Base-by-base conservation (phyloP, 1,140 invertebrate genomes). In the Trichonephila inaurata region DNA sequence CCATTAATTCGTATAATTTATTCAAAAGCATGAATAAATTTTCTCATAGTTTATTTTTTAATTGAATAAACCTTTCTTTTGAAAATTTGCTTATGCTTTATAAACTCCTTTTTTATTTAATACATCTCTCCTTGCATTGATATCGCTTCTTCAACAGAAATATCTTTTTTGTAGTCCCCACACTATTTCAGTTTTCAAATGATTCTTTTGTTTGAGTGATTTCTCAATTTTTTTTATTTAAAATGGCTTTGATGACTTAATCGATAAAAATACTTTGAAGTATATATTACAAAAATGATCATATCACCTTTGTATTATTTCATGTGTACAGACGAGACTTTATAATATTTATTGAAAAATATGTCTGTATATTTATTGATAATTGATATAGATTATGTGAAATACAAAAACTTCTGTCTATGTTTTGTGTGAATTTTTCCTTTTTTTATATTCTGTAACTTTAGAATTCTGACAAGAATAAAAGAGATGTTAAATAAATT, bases 301-400 rank as follows among this genome's bases (percentile, higher is more conserved):
- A 72, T 24, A 33, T 72, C 4, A 6, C 14, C 21, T 72, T 5
- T 33, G 28, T 72, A 85, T 85, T 83, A 24, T 40, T 77, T 88
- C 58, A 51, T 40, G n/a, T 88, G 92, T 93, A 93, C 85, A 93
- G 85, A 81, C 64, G 44, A 69, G 62, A 86, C 28, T 91, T 40
- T 91, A 91, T 93, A 18, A 28, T 93, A 93, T 93, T 93, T 93
- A 93, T 93, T 93, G 44, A 44, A 86, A 93, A 51, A 64, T 87
- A 18, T 62, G 28, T 81, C 62, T 93, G 85, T 93, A 93, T 93
- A 93, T 93, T 93, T 93, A 93, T 93, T 93, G 51, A 91, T 81
- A 88, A 92, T 93, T 88, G 44, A 88, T 66, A 93, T 93, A 93
- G 69, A 88, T 87, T 58, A 62, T 85, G 69, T n/a, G 28, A 92